phyloP scores from a whole-genome alignment of 2,797 vertebrate genomes.

The Acanthiza pusilla region DNA sequence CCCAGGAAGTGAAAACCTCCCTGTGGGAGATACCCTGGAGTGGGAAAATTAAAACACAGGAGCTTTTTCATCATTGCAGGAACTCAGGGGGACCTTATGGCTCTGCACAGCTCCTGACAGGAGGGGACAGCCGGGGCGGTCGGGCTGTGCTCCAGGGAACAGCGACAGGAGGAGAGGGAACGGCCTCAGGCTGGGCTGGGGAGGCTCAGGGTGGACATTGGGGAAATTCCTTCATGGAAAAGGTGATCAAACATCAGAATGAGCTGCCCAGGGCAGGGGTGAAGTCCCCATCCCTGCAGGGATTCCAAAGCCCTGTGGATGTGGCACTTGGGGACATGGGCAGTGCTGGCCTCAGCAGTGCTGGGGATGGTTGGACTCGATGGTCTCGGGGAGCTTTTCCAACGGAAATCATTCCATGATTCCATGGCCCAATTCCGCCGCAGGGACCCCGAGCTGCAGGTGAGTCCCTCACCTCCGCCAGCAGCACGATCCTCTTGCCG shows the following conservation, averaged over 20 bases:
- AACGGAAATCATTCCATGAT: accelerated
- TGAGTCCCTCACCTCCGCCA: conserved; percentile 87
- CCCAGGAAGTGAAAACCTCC: accelerated
- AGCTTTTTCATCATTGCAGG: accelerated
- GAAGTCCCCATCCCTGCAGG: accelerated
- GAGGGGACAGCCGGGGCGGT: background rate
- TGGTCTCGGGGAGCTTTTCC: background rate
- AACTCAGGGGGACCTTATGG: background rate
- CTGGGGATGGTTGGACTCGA: accelerated
- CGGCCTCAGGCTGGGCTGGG: background rate
- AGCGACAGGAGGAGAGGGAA: background rate
- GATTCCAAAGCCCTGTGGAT: background rate
- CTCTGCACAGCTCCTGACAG: background rate
- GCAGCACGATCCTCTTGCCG: conserved; percentile 92
- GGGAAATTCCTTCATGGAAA: accelerated
- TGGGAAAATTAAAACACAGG: background rate
- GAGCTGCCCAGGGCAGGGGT: no score
- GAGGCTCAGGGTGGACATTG: accelerated
- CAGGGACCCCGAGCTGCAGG: background rate
- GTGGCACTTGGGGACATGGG: background rate
- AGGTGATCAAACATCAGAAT: accelerated
- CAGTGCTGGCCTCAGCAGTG: background rate
- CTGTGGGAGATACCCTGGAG: background rate
- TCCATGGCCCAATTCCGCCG: background rate
- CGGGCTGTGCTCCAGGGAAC: background rate